phyloP scores from a whole-genome alignment of 2,888 invertebrate species.

The Lycia hirtaria region DNA sequence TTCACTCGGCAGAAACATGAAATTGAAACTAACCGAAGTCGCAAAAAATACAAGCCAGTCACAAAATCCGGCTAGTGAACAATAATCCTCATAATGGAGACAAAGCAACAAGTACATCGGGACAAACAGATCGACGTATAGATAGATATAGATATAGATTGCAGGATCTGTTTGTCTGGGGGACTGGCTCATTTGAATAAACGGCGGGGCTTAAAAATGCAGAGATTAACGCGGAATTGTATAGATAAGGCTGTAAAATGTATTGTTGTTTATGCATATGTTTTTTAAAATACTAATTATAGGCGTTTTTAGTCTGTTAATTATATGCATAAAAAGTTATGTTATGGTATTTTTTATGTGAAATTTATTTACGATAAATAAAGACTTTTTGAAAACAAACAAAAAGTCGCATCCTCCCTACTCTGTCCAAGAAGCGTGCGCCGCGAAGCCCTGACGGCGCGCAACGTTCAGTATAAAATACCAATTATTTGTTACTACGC shows the following conservation, averaged over 20 bases:
- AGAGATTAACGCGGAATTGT: conserved; percentile 22
- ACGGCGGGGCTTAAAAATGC: conserved; percentile 49
- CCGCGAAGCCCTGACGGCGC: too few relatives aligned
- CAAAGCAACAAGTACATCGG: conserved; percentile 43
- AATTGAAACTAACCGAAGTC: too few relatives aligned
- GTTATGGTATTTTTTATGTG: too few relatives aligned
- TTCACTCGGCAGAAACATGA: too few relatives aligned
- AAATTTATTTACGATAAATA: too few relatives aligned
- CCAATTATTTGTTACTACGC: conserved; percentile 64
- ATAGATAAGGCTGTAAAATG: conserved; percentile 41
- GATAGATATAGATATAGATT: conserved; percentile 18
- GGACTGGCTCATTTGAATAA: conserved; percentile 46
- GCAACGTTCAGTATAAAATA: conserved; percentile 67
- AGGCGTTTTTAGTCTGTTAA: too few relatives aligned
- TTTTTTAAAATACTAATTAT: too few relatives aligned
- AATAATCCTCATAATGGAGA: conserved; percentile 33
- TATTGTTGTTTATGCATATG: too few relatives aligned
- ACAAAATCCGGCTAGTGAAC: conserved; percentile 11
- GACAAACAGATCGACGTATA: conserved; percentile 29
- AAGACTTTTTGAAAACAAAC: too few relatives aligned
- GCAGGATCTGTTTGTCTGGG: conserved; percentile 45
- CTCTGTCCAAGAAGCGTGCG: conserved; percentile 14
- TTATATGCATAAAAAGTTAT: too few relatives aligned
- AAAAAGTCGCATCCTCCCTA: conserved; percentile 20
- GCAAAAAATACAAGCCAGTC: background rate